Conservation (phyloP, 2,113 vertebrate species). For the Corydoras maculifer region DNA sequence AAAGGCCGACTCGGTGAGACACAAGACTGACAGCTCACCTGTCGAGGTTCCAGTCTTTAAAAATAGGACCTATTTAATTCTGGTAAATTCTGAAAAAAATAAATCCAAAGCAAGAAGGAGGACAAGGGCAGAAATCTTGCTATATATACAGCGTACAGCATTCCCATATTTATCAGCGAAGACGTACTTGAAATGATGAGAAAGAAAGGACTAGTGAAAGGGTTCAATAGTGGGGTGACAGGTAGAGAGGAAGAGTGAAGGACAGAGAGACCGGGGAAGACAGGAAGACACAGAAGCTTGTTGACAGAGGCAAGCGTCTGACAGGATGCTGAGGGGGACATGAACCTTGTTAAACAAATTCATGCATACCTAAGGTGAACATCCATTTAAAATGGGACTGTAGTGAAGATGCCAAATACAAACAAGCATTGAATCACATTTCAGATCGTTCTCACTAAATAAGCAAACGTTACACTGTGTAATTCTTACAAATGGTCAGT, state of each 20-base stretch:
- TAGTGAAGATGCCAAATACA: conserved; percentile 3
- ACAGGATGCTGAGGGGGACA: conserved; percentile 78
- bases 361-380: conserved; percentile 39
- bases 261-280: conserved; percentile 22
- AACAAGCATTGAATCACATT: not conserved
- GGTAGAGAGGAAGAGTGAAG: conserved; percentile 11
- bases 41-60: conserved; percentile 76
- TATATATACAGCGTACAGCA: conserved; percentile 63
- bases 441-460: too few species aligned
- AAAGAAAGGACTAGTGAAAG: conserved; percentile 5
- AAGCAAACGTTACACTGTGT: too few species aligned
- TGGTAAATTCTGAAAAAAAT: conserved; percentile 61
- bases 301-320: conserved; percentile 77
- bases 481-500: too few species aligned
- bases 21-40: conserved; percentile 84
- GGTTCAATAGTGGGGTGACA: not conserved
- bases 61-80: conserved; percentile 85
- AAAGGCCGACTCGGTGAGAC: conserved; percentile 78
- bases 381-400: conserved; percentile 15
- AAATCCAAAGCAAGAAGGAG: too few species aligned
- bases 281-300: conserved; percentile 18
- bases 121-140: too few species aligned
- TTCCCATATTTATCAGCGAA: conserved; percentile 58
- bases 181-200: conserved; percentile 2
- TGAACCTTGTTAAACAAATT: conserved; percentile 74